These are phyloP conservation scores for Chaetogeoica ovagalla DNA, from an alignment of 2,888 invertebrate genomes.

Conservation along the genomic window DNA sequence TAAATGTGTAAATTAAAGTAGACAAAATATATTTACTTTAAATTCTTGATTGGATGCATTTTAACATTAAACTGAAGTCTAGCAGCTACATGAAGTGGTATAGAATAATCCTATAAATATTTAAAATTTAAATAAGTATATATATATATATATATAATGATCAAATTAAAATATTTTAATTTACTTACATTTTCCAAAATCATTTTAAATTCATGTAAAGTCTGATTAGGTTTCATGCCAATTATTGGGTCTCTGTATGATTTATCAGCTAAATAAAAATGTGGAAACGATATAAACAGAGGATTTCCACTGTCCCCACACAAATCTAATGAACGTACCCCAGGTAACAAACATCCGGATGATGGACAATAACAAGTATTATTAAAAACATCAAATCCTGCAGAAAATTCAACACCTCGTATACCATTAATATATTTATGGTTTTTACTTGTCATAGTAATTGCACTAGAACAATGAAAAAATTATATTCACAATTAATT, in stretches of 20 bases:
- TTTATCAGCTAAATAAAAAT: conserved; percentile 61
- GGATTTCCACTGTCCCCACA: conserved; percentile 60
- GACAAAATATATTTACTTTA: conserved; percentile 62
- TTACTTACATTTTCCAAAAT: conserved; percentile 72
- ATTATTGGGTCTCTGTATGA: conserved; percentile 59
- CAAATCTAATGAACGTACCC: conserved; percentile 58
- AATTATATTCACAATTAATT: conserved; percentile 7
- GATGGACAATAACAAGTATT: conserved; percentile 74
- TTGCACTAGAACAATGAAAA: conserved; percentile 51
- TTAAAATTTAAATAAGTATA: background rate
- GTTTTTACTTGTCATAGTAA: conserved; percentile 49
- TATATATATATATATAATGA: background rate
- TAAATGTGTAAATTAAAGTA: conserved; percentile 33
- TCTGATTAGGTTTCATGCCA: conserved; percentile 60
- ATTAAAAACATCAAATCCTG: conserved; percentile 71
- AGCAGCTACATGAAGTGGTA: conserved; percentile 75
- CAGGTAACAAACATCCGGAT: conserved; percentile 55
- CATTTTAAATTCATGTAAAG: conserved; percentile 60
- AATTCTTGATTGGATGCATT: conserved; percentile 62
- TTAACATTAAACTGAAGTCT: conserved; percentile 77
- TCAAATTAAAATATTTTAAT: conserved; percentile 1
- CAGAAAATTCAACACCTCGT: conserved; percentile 64
- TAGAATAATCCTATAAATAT: conserved; percentile 66
- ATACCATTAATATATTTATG: conserved; percentile 61
- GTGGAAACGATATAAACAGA: conserved; percentile 61